Percentiles rank a stretch among this genome's conserved stretches.
These are phyloP conservation scores for Sterna hirundo DNA, from an alignment of 2,113 vertebrate species.

Conservation along the genomic window DNA sequence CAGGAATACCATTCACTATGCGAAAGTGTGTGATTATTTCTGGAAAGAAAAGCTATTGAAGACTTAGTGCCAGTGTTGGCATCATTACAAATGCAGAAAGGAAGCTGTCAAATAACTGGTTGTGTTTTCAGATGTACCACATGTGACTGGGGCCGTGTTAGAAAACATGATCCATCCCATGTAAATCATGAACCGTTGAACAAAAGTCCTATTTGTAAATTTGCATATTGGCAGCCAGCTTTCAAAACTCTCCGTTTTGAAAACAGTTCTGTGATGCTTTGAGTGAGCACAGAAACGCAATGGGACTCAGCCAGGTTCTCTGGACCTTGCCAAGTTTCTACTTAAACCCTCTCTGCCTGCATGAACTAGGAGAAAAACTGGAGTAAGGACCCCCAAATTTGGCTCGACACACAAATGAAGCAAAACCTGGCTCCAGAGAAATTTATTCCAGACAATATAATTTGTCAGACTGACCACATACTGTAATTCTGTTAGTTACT, in stretches of 20 bases:
- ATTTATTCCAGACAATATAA: constrained; percentile 57
- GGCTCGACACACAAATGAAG: constrained; percentile 22
- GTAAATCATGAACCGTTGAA: constrained; percentile 65
- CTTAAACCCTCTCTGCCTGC: not conserved
- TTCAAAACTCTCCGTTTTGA: constrained; percentile 57
- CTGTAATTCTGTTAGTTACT: constrained; percentile 46
- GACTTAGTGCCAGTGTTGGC: constrained; percentile 49
- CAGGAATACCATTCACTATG: not conserved
- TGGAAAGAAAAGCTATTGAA: constrained; percentile 52
- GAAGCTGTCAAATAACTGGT: constrained; percentile 65
- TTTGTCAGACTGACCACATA: constrained; percentile 25
- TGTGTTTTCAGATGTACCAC: constrained; percentile 72
- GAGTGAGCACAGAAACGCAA: constrained; percentile 69
- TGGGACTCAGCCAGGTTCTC: constrained; percentile 4
- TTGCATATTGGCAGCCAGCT: constrained; percentile 46
- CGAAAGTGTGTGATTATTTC: constrained; percentile 23
- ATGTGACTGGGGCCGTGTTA: constrained; percentile 62
- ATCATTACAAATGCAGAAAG: constrained; percentile 50
- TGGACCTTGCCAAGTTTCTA: not conserved
- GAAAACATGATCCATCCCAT: constrained; percentile 72
- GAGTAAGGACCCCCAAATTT: not conserved
- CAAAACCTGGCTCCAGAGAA: constrained; percentile 48
- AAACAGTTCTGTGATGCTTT: constrained; percentile 73
- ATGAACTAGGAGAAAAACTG: not conserved
- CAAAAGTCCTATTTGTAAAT: constrained; percentile 68